These are phyloP conservation scores for Daubentonia madagascariensis DNA, from an alignment of 2,113 vertebrate genomes.

Conservation along the genomic window DNA sequence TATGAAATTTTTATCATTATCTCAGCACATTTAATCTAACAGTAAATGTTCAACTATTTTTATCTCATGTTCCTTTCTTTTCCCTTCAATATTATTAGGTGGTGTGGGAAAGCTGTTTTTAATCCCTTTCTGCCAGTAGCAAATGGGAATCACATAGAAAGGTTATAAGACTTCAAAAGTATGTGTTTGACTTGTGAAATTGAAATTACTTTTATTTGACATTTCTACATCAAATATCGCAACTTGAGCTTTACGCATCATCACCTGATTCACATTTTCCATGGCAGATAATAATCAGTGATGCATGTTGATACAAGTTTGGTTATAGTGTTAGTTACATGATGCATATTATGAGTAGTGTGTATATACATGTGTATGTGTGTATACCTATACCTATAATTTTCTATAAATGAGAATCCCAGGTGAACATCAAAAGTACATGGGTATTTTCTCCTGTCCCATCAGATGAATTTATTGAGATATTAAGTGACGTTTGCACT, in stretches of 20 bases:
- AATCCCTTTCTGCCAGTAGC: slow-evolving; percentile 43
- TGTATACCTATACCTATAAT: not conserved
- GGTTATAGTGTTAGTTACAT: not conserved
- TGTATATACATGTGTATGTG: not conserved
- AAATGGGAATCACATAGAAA: slow-evolving; percentile 55
- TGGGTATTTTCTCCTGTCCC: not conserved
- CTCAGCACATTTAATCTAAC: not conserved
- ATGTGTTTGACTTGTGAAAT: slow-evolving; percentile 61
- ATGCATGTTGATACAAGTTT: not conserved
- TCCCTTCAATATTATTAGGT: not conserved
- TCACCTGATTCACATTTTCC: slow-evolving; percentile 27
- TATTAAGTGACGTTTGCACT: not conserved
- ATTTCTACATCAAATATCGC: slow-evolving; percentile 55
- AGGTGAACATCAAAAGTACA: not conserved
- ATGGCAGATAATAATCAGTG: not conserved
- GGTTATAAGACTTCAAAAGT: slow-evolving; percentile 20
- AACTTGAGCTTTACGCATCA: not conserved
- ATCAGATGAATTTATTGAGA: not conserved
- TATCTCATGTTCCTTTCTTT: slow-evolving; percentile 36
- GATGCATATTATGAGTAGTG: not conserved
- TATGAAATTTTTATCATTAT: not conserved
- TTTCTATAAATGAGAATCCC: slow-evolving; percentile 17
- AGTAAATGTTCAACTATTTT: slow-evolving; percentile 44
- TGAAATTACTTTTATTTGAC: slow-evolving; percentile 63
- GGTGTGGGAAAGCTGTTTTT: slow-evolving; percentile 24